A percentile compares a stretch with the other conserved stretches of the same genome.
Conservation (phyloP, 2,888 invertebrate species). For the Myopa tessellatipennis region DNA sequence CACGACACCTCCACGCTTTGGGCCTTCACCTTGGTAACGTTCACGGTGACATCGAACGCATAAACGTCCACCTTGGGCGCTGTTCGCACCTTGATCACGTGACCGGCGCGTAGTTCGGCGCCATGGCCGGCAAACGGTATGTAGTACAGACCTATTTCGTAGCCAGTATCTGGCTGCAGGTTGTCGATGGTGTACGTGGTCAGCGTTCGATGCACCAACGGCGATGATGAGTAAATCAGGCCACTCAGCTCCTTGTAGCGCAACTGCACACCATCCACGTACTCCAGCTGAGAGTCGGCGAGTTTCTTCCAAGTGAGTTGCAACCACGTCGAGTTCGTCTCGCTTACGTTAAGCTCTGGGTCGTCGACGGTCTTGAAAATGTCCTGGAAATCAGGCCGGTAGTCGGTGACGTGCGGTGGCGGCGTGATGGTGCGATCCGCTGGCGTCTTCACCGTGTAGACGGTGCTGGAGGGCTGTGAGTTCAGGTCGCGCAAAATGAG, state of each 20-base stretch:
- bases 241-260: slow-evolving; percentile 85
- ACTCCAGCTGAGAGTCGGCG: slow-evolving; percentile 81
- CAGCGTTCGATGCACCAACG: slow-evolving; percentile 84
- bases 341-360: slow-evolving; percentile 78
- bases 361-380: slow-evolving; percentile 73
- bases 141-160: slow-evolving; percentile 85
- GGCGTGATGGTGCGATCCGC: slow-evolving; percentile 69
- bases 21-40: slow-evolving; percentile 80
- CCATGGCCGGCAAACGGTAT: slow-evolving; percentile 84
- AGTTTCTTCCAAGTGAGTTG: slow-evolving; percentile 86
- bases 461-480: slow-evolving; percentile 81
- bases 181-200: slow-evolving; percentile 82
- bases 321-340: slow-evolving; percentile 83
- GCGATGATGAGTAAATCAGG: slow-evolving; percentile 86
- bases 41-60: slow-evolving; percentile 83
- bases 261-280: slow-evolving; percentile 89
- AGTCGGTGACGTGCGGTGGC: slow-evolving; percentile 65
- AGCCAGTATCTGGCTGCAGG: slow-evolving; percentile 80
- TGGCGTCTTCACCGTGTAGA: slow-evolving; percentile 80
- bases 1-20: slow-evolving; percentile 83
- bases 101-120: slow-evolving; percentile 81
- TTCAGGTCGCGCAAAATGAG: slow-evolving; percentile 81
- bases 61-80: slow-evolving; percentile 80
- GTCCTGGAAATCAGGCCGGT: slow-evolving; percentile 67
- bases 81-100: slow-evolving; percentile 78